Base-by-base conservation (phyloP, 2,888 invertebrate genomes). In the Eilema caniola region DNA sequence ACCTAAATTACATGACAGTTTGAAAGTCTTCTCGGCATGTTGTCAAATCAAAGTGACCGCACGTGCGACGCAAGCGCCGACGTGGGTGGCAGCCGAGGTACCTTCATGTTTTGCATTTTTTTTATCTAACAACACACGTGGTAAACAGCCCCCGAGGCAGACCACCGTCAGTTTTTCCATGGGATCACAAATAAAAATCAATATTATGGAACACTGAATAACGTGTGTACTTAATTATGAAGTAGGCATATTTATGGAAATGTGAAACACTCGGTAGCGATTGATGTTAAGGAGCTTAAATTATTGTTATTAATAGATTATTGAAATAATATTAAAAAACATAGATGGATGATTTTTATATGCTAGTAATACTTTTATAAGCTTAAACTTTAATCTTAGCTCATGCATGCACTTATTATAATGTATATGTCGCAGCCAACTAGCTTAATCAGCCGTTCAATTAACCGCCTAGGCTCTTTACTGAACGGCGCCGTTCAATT, bases 111-210 rank as follows among this genome's bases (percentile, higher is more conserved):
- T 77, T 78, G 77, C 79, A 67, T 86, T 86, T 68, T 83, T 33
- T 86, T 83, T 82, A 63, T 86, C 83, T 87, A 85, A 84, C 80
- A 76, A 88, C n/a, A 31, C 88, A 89, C 87, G 86, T 89, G 88
- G 89, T 85, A 88, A 87, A 88, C 87, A 85, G 77, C 83, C 81
- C 74, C 70, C 70, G 62, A 74, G 77, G 78, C 77, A 72, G 84
- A 83, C 85, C 84, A 83, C 84, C 85, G 73, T 70, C 74, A 71
- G 57, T 77, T 71, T n/a, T 72, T 71, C 23, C 14, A 62, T 4
- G 66, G 70, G 63, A 73, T 76, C 69, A 73, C 66, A 64, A 63
- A 69, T 72, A 31, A 79, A 28, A 47, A 67, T 20, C n/a, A 53
- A 67, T 47, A n/a, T 24, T 11, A 14, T n/a, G 31, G 8, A 10